phyloP scores from a whole-genome alignment of 2,113 vertebrate species.

The Ammodytes dubius region DNA sequence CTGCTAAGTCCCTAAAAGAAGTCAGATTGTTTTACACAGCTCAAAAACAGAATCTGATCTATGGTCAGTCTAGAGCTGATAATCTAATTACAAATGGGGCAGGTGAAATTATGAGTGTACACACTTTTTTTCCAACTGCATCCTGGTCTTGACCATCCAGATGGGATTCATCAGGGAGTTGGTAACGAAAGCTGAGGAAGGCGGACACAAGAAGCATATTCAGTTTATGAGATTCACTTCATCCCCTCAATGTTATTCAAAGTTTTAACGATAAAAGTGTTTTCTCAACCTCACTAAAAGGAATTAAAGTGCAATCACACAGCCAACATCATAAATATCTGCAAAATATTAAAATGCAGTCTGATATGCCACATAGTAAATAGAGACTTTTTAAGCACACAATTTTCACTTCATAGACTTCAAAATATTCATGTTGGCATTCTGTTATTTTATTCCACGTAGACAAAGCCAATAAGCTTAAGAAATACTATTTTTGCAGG shows the following conservation, averaged over 20 bases:
- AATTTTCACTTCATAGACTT: background rate
- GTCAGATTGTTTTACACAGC: background rate
- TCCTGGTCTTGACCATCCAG: conserved; percentile 98
- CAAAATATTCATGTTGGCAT: background rate
- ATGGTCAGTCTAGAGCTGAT: background rate
- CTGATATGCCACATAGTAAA: background rate
- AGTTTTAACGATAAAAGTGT: background rate
- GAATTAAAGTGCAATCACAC: background rate
- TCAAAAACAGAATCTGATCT: background rate
- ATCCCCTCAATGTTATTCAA: background rate
- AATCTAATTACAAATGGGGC: rapidly evolving
- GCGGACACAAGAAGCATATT: conserved; percentile 14
- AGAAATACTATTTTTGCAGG: background rate
- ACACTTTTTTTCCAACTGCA: conserved; percentile 96
- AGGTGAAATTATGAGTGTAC: conserved; percentile 29
- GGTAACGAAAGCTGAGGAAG: conserved; percentile 91
- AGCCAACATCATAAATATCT: background rate
- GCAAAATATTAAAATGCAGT: background rate
- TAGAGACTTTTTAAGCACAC: background rate
- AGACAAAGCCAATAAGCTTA: background rate
- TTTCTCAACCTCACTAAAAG: background rate
- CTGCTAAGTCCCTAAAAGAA: conserved; percentile 2
- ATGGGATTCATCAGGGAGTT: conserved; percentile 98
- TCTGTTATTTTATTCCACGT: background rate
- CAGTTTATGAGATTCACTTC: background rate